These are phyloP conservation scores for Cepphus grylle DNA, from an alignment of 2,113 vertebrate genomes.

Conservation along the genomic window DNA sequence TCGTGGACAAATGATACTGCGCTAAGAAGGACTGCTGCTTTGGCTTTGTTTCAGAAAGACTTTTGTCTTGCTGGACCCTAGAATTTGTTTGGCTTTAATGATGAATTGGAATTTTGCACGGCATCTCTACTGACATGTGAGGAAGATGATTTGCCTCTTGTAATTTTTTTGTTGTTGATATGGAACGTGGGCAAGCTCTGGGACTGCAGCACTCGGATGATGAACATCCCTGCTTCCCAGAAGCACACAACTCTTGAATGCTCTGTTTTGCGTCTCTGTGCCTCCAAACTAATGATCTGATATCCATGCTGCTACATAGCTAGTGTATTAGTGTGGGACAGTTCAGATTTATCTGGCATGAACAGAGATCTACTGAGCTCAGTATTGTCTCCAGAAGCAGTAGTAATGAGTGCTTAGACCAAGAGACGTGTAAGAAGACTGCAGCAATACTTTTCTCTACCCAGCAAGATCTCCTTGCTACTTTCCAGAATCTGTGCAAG, in stretches of 20 bases:
- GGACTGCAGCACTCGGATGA: not conserved
- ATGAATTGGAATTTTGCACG: not conserved
- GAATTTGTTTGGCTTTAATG: not conserved
- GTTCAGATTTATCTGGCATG: not conserved
- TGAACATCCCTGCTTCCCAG: not conserved
- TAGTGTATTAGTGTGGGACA: not conserved
- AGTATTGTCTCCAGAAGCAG: not conserved
- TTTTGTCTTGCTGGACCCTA: not conserved
- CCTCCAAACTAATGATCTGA: not conserved
- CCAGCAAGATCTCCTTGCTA: not conserved
- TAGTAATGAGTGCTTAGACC: not conserved
- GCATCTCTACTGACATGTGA: not conserved
- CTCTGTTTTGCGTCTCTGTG: not conserved
- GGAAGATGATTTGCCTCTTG: not conserved
- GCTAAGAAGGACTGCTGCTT: not conserved
- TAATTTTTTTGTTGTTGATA: not conserved
- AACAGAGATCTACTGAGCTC: not conserved
- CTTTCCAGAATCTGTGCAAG: not conserved
- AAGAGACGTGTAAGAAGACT: not conserved
- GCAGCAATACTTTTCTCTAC: not conserved
- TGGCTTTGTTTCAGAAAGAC: not conserved
- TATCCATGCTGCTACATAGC: not conserved
- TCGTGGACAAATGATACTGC: not conserved
- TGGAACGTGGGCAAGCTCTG: not conserved
- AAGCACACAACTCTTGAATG: not conserved